Conservation (phyloP, 2,797 vertebrate genomes). For the Anguilla obscura region DNA sequence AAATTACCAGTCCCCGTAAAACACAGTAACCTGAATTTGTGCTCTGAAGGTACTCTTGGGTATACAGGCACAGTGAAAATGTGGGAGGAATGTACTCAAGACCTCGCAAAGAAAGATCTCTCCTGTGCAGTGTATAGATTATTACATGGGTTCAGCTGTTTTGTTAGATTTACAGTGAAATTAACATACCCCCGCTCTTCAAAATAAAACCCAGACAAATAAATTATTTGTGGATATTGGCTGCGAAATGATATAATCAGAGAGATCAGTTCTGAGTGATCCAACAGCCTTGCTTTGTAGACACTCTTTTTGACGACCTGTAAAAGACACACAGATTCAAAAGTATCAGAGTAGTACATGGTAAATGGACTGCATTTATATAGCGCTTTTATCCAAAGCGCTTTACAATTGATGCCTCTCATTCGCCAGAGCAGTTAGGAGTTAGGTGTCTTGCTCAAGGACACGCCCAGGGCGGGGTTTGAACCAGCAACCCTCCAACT, state of each 20-base stretch:
- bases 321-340: neutral
- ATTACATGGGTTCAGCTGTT: neutral
- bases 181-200: neutral
- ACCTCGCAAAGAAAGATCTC: constrained; percentile 25
- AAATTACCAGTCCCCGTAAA: constrained; percentile 54
- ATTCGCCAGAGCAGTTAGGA: too few relatives aligned
- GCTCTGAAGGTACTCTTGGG: constrained; percentile 32
- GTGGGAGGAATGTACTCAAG: neutral
- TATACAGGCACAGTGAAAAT: neutral
- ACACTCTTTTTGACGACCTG: neutral
- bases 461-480: too few relatives aligned
- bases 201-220: neutral
- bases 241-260: neutral
- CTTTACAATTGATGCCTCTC: too few relatives aligned
- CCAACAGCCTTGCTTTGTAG: neutral
- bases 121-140: constrained; percentile 3
- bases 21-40: constrained; percentile 46
- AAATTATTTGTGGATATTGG: neutral
- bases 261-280: neutral
- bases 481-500: too few relatives aligned
- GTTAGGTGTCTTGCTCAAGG: too few relatives aligned
- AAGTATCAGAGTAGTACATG: neutral
- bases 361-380: too few relatives aligned
- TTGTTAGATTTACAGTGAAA: neutral
- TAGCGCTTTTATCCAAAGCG: too few relatives aligned